A percentile compares a stretch with the other conserved stretches of the same genome.
phyloP scores from a whole-genome alignment of 2,888 invertebrate genomes.

The Dromius quadrimaculatus region DNA sequence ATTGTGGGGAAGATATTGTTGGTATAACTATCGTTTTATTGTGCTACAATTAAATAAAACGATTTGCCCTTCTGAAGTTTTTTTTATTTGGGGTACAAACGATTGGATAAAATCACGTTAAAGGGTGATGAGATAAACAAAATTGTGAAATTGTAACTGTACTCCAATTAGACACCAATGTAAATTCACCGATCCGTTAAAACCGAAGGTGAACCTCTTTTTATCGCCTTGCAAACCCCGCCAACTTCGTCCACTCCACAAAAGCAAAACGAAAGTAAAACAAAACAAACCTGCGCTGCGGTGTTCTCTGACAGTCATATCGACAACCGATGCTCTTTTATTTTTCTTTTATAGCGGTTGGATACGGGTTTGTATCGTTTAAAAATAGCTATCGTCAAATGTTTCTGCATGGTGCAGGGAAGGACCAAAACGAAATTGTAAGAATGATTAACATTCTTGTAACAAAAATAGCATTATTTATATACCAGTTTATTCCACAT shows the following conservation, averaged over 20 bases:
- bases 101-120: no score
- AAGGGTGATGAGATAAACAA: no score
- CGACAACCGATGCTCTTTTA: conserved; percentile 25
- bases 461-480: no score
- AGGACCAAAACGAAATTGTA: no score
- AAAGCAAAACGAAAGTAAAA: conserved; percentile 31
- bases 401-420: no score
- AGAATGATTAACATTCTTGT: no score
- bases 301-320: conserved; percentile 34
- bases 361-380: conserved; percentile 3
- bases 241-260: neutral
- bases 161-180: conserved; percentile 29
- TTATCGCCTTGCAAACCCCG: conserved; percentile 20
- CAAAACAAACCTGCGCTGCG: conserved; percentile 21
- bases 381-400: neutral
- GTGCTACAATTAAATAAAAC: no score
- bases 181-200: conserved; percentile 42
- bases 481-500: no score
- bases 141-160: conserved; percentile 31
- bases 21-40: no score
- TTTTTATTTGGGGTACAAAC: no score
- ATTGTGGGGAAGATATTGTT: no score
- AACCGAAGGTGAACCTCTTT: conserved; percentile 44
- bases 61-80: no score
- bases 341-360: neutral